Evolutionary conservation across 1,140 invertebrate genomes (phyloP), one percentile per base, ranked within the genome.

Genomic region (Gryon sp.): DNA sequence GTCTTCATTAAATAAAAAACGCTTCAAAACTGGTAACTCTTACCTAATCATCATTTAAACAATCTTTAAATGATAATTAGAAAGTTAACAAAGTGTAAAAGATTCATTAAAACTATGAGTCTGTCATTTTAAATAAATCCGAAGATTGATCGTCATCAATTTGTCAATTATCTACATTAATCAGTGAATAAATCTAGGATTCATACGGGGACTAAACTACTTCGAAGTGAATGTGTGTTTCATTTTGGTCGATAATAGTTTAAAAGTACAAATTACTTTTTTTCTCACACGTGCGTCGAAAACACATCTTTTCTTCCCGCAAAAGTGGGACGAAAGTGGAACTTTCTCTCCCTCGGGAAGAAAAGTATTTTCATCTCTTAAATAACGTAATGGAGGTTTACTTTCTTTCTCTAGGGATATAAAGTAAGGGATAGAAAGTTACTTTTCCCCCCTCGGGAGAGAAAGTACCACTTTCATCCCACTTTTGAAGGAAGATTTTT

Each of bases 181-280:
- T 59, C 32, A 38, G 15, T 1, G 24, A 4, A 38, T 16, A 0
- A 46, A 6, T 34, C 34, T 48, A 16, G 22, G 26, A 28, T 12
- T 15, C 4, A 40, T 30, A 22, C 22, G 11, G 0, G 22, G 43
- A 11, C 1, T 46, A 66, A 55, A 46, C 40, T 57, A 59, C 32
- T 14, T 38, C 15, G 26, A 50, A 68, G 11, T 19, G 32, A 14
- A 55, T 9, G 16, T 9, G 9, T 40, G 1, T 3, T 18, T 16
- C 36, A 19, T 19, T 6, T 1, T 52, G 19, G 4, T 48, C 41
- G 9, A 20, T 48, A 7, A 34, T 48, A 32, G 60, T 52, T 52
- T 43, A 19, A 75, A 69, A 50, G 4, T 18, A 72, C 30, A 62
- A 62, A 62, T 53, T n/a, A n/a, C n/a, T n/a, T n/a, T n/a, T n/a